Conservation (phyloP, 2,113 vertebrate species). For the Pseudorectes ferrugineus region DNA sequence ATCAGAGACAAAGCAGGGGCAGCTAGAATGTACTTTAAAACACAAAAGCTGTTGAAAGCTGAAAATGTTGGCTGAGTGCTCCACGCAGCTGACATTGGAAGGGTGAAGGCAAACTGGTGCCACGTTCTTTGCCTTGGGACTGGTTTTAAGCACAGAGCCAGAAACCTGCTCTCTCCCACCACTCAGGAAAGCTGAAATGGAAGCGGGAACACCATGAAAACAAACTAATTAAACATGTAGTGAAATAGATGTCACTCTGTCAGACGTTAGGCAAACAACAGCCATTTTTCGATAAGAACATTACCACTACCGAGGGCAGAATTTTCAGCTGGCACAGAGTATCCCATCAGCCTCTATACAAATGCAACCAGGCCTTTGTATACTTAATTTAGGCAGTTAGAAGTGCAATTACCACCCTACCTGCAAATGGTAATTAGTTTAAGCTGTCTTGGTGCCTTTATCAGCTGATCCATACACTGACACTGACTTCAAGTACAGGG, state of each 20-base stretch:
- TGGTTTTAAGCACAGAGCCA: not conserved
- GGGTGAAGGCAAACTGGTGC: not conserved
- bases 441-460: not conserved
- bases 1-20: not conserved
- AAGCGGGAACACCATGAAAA: not conserved
- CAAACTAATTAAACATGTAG: constrained; percentile 40
- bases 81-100: not conserved
- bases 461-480: not conserved
- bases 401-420: not conserved
- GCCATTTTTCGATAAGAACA: not conserved
- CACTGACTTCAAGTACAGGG: not conserved
- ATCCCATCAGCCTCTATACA: not conserved
- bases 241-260: not conserved
- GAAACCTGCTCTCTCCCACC: not conserved
- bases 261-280: not conserved
- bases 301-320: not conserved
- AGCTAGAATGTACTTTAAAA: not conserved
- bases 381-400: constrained; percentile 18
- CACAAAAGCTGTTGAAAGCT: constrained; percentile 41
- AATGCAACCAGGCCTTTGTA: not conserved
- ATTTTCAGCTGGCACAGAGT: not conserved
- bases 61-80: not conserved
- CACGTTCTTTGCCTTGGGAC: not conserved
- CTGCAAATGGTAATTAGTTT: constrained; percentile 19
- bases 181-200: not conserved